These are phyloP conservation scores for Phytoseiulus persimilis DNA, from an alignment of 2,888 invertebrate genomes.

Conservation along the genomic window DNA sequence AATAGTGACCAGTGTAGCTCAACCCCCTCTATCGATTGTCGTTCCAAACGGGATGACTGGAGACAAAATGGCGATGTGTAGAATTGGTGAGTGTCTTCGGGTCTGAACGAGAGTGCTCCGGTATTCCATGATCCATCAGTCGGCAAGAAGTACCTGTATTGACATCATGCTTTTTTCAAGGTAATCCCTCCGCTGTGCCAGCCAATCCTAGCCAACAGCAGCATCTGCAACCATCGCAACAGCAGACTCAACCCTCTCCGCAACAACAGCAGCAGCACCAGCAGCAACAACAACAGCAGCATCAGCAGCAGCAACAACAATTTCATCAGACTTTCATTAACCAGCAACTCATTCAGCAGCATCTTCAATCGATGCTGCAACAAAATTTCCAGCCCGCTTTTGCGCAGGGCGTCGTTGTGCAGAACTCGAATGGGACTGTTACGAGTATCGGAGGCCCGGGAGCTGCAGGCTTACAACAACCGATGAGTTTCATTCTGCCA, in stretches of 20 bases:
- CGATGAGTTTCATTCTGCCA: constrained; percentile 27
- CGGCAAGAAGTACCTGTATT: background rate
- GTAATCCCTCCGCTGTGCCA: constrained; percentile 38
- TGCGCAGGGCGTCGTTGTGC: constrained; percentile 39
- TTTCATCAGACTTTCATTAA: constrained; percentile 23
- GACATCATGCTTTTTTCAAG: background rate
- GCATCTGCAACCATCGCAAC: constrained; percentile 10
- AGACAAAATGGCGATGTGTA: constrained; percentile 35
- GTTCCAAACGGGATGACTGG: constrained; percentile 21
- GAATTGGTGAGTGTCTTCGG: background rate
- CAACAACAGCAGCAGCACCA: constrained; percentile 7
- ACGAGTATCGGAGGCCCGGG: constrained; percentile 27
- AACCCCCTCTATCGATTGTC: constrained; percentile 27
- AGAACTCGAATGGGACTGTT: constrained; percentile 33
- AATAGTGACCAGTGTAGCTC: background rate
- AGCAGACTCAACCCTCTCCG: background rate
- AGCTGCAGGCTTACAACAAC: background rate
- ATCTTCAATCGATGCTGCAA: constrained; percentile 23
- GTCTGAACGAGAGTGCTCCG: background rate
- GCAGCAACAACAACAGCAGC: background rate
- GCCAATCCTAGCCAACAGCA: constrained; percentile 37
- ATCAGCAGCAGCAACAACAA: constrained; percentile 25
- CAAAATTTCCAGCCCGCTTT: constrained; percentile 24
- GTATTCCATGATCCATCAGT: background rate
- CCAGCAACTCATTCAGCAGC: constrained; percentile 18